Conservation (phyloP, 1,140 invertebrate genomes). For the Belonocnema kinseyi region DNA sequence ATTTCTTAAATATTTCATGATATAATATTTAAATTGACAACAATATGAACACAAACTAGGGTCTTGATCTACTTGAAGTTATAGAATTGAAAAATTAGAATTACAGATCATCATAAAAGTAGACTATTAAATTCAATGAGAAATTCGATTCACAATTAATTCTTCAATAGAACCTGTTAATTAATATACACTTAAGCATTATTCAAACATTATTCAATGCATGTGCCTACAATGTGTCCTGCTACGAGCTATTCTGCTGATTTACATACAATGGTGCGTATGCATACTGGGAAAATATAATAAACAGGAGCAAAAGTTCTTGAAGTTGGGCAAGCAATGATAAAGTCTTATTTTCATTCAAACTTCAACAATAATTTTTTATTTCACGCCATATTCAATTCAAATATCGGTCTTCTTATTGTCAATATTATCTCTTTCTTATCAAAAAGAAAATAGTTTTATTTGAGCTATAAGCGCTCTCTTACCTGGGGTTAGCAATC, state of each 20-base stretch:
- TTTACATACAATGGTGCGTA: slow-evolving; percentile 17
- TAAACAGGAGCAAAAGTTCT: slow-evolving; percentile 4
- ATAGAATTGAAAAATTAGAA: not conserved
- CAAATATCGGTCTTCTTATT: too few relatives aligned
- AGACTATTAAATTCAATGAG: not conserved
- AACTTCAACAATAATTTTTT: not conserved
- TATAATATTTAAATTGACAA: not conserved
- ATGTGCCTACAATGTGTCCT: slow-evolving; percentile 14
- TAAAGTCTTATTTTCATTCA: slow-evolving; percentile 1
- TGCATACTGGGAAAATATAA: not conserved
- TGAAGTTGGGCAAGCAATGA: not conserved
- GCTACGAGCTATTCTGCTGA: not conserved
- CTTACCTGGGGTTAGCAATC: too few relatives aligned
- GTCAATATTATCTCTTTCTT: too few relatives aligned
- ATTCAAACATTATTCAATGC: slow-evolving; percentile 11
- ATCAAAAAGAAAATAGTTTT: too few relatives aligned
- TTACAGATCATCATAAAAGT: not conserved
- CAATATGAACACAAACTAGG: not conserved
- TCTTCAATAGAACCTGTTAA: not conserved
- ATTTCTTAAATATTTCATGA: not conserved
- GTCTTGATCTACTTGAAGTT: not conserved
- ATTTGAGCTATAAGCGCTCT: too few relatives aligned
- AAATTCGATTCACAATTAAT: not conserved
- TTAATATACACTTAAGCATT: slow-evolving; percentile 9
- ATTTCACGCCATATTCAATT: not conserved